Base-by-base conservation (phyloP, 1,140 invertebrate genomes). In the Drosophila novamexicana region DNA sequence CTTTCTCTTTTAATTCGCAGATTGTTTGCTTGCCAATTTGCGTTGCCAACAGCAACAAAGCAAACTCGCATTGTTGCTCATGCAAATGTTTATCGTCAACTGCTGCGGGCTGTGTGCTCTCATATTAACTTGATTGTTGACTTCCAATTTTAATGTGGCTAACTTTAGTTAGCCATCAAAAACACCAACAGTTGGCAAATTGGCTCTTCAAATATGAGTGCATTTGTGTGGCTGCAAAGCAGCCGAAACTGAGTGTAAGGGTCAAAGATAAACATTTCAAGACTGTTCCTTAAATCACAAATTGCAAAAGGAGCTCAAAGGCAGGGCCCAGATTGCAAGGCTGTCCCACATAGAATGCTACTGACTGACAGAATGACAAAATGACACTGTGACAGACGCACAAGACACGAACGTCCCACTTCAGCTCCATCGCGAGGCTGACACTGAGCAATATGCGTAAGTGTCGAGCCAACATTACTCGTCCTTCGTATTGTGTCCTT, bases 361-460 rank as follows among this genome's bases (percentile, higher is more conserved):
- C 36, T 40, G 32, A 40, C 63, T 63, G 45, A 54, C 64, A 68
- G 63, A 49, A 42, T 73, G 64, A 49, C 64, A 59, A 10, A 47
- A 10, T 69, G 66, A 61, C 47, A 36, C 10, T 40, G 9, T 14
- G 49, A 16, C 45, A 65, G 16, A 36, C n/a, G 22, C 18, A 73
- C 6, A 61, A 69, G 40, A 49, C 49, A 57, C 62, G 32, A 64
- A 34, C 29, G 39, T 53, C 70, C 37, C 63, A 63, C 59, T 42
- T 42, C 34, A 14, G 29, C 39, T 45, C 36, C 29, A n/a, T 47
- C 64, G 39, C 36, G 62, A 45, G 49, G 62, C 50, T 74, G 75
- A 75, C 75, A 77, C 62, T 62, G 70, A 58, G 70, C 70, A 62
- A 77, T 77, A 63, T 66, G 49, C 32, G 58, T 45, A 57, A 63